phyloP scores from a whole-genome alignment of 2,888 invertebrate species.

The Polymixis flavicincta region DNA sequence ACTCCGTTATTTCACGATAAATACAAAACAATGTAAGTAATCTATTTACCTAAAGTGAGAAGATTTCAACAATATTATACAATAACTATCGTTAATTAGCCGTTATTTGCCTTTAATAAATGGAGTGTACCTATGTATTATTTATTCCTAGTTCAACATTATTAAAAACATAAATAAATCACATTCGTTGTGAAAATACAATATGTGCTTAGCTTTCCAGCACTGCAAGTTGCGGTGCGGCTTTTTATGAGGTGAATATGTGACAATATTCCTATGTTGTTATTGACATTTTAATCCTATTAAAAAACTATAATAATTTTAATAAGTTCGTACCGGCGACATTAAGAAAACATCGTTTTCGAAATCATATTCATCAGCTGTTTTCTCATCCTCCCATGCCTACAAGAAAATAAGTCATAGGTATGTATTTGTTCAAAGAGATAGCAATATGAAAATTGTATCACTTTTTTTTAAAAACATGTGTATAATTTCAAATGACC shows the following conservation, averaged over 20 bases:
- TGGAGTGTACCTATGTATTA: not conserved
- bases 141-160: not conserved
- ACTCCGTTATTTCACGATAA: too few species aligned
- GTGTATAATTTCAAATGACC: not conserved
- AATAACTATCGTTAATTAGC: too few species aligned
- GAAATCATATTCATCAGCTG: conserved; percentile 83
- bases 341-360: conserved; percentile 82
- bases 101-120: too few species aligned
- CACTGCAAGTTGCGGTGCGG: not conserved
- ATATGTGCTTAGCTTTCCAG: not conserved
- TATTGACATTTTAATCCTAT: conserved; percentile 2
- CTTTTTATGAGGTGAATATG: not conserved
- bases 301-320: conserved; percentile 14
- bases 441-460: conserved; percentile 2
- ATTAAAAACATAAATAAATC: not conserved
- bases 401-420: conserved; percentile 79
- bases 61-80: too few species aligned
- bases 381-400: conserved; percentile 88
- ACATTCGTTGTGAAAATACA: not conserved
- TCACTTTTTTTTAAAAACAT: not conserved
- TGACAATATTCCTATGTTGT: not conserved
- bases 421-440: conserved; percentile 25
- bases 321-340: conserved; percentile 80
- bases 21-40: too few species aligned
- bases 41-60: too few species aligned